phyloP scores from a whole-genome alignment of 2,888 invertebrate species.

The Smittia sp. region DNA sequence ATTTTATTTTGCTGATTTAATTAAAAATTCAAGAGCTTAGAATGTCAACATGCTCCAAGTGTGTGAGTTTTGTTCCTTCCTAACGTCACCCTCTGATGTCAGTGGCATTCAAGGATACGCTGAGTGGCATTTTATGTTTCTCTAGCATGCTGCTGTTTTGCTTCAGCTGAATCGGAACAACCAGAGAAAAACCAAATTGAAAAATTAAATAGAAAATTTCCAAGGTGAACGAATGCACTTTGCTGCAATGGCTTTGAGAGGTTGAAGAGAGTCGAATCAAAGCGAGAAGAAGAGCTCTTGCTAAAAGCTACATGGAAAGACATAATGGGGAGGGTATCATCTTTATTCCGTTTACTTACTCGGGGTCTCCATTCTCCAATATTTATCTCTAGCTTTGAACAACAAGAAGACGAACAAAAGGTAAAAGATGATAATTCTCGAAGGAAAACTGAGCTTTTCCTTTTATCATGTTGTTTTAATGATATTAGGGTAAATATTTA shows the following conservation, averaged over 20 bases:
- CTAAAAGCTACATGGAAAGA: conserved; percentile 11
- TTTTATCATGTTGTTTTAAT: conserved; percentile 31
- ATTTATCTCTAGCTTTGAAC: no score
- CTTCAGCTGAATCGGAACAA: neutral
- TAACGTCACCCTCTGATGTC: neutral
- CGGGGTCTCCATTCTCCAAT: neutral
- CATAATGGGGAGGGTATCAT: conserved; percentile 26
- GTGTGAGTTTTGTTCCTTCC: neutral
- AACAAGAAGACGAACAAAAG: neutral
- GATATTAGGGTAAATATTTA: conserved; percentile 23
- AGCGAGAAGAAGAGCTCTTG: conserved; percentile 7
- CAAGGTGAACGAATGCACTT: conserved; percentile 29
- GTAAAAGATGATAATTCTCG: conserved; percentile 4
- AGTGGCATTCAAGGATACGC: conserved; percentile 21
- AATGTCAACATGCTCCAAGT: neutral
- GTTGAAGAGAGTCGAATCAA: neutral
- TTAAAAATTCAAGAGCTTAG: conserved; percentile 15
- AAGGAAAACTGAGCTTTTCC: conserved; percentile 4
- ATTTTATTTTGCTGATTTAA: conserved; percentile 23
- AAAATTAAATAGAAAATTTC: conserved; percentile 20
- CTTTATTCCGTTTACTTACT: conserved; percentile 16
- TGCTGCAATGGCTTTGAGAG: neutral
- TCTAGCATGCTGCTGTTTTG: conserved; percentile 13
- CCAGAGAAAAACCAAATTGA: conserved; percentile 20
- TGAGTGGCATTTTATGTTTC: conserved; percentile 22